Evolutionary conservation across 2,888 invertebrate genomes (phyloP).

Genomic region (Dryobotodes eremita): DNA sequence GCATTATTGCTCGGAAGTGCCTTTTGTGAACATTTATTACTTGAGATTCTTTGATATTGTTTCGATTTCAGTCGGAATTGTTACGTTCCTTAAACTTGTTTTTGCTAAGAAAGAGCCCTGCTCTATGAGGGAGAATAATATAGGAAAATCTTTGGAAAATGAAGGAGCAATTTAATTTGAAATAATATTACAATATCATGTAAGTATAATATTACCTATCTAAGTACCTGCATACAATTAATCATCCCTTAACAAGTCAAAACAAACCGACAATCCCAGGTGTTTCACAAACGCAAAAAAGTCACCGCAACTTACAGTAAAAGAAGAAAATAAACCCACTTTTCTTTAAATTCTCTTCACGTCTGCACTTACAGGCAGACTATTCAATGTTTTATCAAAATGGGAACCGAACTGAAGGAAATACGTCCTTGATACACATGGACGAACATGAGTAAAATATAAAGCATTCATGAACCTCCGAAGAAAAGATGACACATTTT

Average conservation of each 20-base stretch:
- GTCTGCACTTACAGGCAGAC: conserved; percentile 56
- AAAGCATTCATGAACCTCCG: conserved; percentile 30
- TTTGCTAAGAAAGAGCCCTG: not conserved
- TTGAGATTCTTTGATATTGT: conserved; percentile 25
- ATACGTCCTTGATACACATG: conserved; percentile 41
- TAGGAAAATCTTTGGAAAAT: not conserved
- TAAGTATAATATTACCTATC: not conserved
- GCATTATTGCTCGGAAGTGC: conserved; percentile 53
- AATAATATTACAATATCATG: not conserved
- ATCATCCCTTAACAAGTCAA: not conserved
- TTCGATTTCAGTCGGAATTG: not conserved
- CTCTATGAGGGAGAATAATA: not conserved
- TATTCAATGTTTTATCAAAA: conserved; percentile 62
- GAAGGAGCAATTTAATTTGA: not conserved
- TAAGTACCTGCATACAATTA: not conserved
- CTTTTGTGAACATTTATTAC: conserved; percentile 57
- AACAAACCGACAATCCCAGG: not conserved
- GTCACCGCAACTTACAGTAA: conserved; percentile 9
- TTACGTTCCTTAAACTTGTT: conserved; percentile 1
- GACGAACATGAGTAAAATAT: conserved; percentile 47
- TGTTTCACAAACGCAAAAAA: not conserved
- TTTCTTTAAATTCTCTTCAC: conserved; percentile 49
- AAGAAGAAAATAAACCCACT: conserved; percentile 9
- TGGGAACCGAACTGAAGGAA: conserved; percentile 31
- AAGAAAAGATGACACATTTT: conserved; percentile 36